phyloP scores from a whole-genome alignment of 30 jellyfish, hydroid and myxozoan species.

The Hydractinia echinata region DNA sequence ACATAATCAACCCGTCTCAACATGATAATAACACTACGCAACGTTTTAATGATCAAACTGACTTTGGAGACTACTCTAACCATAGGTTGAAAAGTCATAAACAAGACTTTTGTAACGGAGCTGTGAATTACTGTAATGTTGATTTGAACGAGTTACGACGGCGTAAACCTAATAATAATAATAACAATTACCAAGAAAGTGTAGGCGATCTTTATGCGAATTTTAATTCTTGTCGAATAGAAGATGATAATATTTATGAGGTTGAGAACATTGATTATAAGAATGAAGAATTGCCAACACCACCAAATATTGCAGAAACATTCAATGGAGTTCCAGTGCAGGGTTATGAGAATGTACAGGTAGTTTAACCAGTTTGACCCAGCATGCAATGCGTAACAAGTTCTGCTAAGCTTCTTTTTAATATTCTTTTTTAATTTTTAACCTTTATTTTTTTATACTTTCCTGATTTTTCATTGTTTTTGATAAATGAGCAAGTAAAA shows the following conservation, averaged over 20 bases:
- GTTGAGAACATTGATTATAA: slow-evolving; percentile 2
- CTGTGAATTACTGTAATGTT: background rate
- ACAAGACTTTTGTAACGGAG: background rate
- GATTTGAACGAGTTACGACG: background rate
- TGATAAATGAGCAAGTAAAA: too few species aligned
- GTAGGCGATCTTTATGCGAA: slow-evolving; percentile 1
- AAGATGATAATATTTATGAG: background rate
- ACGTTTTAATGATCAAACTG: background rate
- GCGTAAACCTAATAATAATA: background rate
- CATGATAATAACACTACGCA: background rate
- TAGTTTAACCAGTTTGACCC: background rate
- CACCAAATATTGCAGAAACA: background rate
- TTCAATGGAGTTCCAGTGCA: background rate
- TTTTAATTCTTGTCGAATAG: background rate
- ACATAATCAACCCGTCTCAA: background rate
- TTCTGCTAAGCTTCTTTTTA: too few species aligned
- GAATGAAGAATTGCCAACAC: background rate
- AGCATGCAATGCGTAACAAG: too few species aligned
- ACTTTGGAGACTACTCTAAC: background rate
- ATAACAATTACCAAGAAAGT: background rate
- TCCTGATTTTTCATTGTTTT: too few species aligned
- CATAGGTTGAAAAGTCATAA: background rate
- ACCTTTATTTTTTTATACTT: too few species aligned
- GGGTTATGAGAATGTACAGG: slow-evolving; percentile 6
- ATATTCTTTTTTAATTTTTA: too few species aligned